Base-by-base conservation (phyloP, 2,113 vertebrate genomes). In the Uropsilus gracilis region DNA sequence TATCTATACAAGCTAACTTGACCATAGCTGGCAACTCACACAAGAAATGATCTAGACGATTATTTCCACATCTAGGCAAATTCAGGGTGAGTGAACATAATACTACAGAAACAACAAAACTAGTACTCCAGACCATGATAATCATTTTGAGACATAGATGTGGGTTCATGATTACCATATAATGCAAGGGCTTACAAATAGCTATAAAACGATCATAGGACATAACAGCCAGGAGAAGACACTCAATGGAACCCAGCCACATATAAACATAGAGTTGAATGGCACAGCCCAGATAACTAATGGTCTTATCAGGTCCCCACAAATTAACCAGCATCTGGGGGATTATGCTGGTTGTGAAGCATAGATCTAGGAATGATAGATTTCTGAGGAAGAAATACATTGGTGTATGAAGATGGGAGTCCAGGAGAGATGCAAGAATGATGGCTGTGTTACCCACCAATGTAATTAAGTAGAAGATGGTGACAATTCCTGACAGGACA, bases 341-440 rank as follows among this genome's bases (percentile, higher is more conserved):
- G 37, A 96, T 5, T 2, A 89, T 90, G 71, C 90, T 97, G 18
- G 94, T 95, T 46, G 96, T 97, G 46, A 89, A 97, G n/a, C 97
- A 97, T 0, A 96, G 66, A 32, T 96, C 96, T 12, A 97, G 57
- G 72, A 96, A 94, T 42, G 95, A 96, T 44, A 96, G 80, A 53
- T 96, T 96, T n/a, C 84, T 50, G 50, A 96, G 94, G 94, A 97
- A 97, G 44, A 95, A 94, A 39, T 96, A 97, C 95, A 97, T 95
- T 16, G 95, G 94, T 37, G 88, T 92, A 22, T 97, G 90, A 32
- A 96, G 95, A 9, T 42, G 81, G 3, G 92, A 11, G 55, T 97
- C 92, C 44, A 92, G 76, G 39, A 75, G 64, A 32, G 80, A 90
- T 11, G 91, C 90, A 7, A 97, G 64, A 22, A 95, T 97, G 72